phyloP scores from a whole-genome alignment of 2,888 invertebrate species.

The Dolomedes plantarius region DNA sequence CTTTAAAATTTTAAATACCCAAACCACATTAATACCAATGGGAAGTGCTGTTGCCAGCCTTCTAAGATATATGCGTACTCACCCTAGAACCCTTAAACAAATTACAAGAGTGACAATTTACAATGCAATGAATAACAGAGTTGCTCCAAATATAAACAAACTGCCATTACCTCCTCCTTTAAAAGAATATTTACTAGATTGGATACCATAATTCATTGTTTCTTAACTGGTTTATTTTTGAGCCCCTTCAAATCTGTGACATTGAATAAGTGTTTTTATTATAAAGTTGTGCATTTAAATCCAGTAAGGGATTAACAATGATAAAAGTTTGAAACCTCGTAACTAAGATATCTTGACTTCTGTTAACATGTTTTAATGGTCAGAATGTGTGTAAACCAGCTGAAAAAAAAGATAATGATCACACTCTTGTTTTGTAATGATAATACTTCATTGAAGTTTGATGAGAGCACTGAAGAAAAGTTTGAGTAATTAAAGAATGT shows the following conservation, averaged over 20 bases:
- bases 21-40: conserved; percentile 82
- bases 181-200: conserved; percentile 84
- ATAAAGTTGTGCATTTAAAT: neutral
- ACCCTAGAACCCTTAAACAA: conserved; percentile 85
- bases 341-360: too few species aligned
- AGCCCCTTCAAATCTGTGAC: neutral
- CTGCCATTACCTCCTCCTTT: conserved; percentile 83
- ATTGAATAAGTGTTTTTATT: neutral
- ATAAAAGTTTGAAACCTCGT: too few species aligned
- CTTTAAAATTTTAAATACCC: conserved; percentile 81
- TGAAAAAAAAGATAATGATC: too few species aligned
- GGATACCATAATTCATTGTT: conserved; percentile 78
- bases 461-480: too few species aligned
- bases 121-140: conserved; percentile 81
- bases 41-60: conserved; percentile 81
- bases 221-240: neutral
- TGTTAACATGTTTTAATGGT: too few species aligned
- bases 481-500: too few species aligned
- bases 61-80: conserved; percentile 82
- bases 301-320: too few species aligned
- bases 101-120: conserved; percentile 84
- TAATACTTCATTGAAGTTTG: too few species aligned
- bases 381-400: too few species aligned
- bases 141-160: conserved; percentile 82
- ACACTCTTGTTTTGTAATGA: too few species aligned